Evolutionary conservation across 64 coral and sea anemone genomes (phyloP), one percentile per base, ranked within the genome.

Genomic region (Montipora cactus): DNA sequence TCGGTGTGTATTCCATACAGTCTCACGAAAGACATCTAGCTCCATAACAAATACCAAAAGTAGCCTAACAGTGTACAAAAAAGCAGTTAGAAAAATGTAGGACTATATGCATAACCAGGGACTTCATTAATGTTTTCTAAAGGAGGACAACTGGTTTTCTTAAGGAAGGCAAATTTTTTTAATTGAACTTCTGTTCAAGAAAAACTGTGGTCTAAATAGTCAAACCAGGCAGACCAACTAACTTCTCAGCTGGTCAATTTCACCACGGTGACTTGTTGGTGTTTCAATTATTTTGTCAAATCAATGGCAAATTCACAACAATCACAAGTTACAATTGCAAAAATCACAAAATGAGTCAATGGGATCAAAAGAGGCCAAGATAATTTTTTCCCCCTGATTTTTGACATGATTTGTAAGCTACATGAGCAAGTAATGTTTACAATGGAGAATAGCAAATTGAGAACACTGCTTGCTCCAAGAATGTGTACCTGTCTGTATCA

Each of bases 401-500:
- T 74, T 74, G 15, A 23, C 23, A 25, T 25, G 23, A 25, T 25
- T 25, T 25, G 23, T 25, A 25, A 25, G 23, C 23, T 25, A 23
- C 21, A 22, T 22, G 71, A 74, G 20, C 71, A 18, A n/a, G 18
- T 74, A 18, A 74, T 4, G 20, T 21, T 25, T 8, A 7, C 18
- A 74, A 7, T 19, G 12, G 37, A 74, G n/a, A 23, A 74, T 19
- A 74, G 21, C 18, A 21, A 19, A 19, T 74, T 74, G 9, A 21
- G 71, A 74, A 5, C 71, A 21, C 16, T 23, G 21, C 5, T 19
- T 23, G 23, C 23, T 25, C 23, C 23, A 25, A 25, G 23, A 0
- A 49, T 78, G 16, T 78, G 28, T 83, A 90, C 93, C 93, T 94
- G 75, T 94, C 93, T 59, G 58, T 62, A 51, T 94, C 93, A 94